Evolutionary conservation across 1,140 invertebrate genomes (phyloP).

Genomic region (Triops longicaudatus): DNA sequence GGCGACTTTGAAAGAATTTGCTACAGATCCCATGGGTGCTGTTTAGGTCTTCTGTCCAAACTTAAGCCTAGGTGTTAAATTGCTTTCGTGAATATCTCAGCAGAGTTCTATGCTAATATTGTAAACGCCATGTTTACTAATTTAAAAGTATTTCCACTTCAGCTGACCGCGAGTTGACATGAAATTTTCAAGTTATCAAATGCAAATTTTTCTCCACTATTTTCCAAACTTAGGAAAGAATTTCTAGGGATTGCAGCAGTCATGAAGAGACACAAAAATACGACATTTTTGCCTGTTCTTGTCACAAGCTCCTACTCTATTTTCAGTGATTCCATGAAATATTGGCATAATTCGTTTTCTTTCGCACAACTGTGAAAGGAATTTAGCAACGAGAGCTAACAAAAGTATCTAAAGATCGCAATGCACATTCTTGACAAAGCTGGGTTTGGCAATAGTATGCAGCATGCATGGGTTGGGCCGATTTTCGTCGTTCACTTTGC

Average conservation of each 20-base stretch:
- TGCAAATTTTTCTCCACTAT: no score
- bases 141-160: no score
- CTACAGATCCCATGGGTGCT: background rate
- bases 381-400: background rate
- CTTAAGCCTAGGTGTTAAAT: background rate
- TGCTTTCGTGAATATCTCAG: background rate
- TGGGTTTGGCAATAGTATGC: background rate
- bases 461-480: background rate
- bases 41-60: background rate
- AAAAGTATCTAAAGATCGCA: background rate
- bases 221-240: no score
- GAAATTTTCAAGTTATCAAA: no score
- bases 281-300: background rate
- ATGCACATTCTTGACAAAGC: background rate
- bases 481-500: background rate
- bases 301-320: background rate
- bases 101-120: no score
- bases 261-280: background rate
- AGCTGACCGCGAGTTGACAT: no score
- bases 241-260: no score
- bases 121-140: no score
- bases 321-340: background rate
- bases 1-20: background rate
- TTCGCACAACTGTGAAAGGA: background rate
- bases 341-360: background rate